Base-by-base conservation (phyloP, 2,113 vertebrate genomes). In the Piaya cayana region DNA sequence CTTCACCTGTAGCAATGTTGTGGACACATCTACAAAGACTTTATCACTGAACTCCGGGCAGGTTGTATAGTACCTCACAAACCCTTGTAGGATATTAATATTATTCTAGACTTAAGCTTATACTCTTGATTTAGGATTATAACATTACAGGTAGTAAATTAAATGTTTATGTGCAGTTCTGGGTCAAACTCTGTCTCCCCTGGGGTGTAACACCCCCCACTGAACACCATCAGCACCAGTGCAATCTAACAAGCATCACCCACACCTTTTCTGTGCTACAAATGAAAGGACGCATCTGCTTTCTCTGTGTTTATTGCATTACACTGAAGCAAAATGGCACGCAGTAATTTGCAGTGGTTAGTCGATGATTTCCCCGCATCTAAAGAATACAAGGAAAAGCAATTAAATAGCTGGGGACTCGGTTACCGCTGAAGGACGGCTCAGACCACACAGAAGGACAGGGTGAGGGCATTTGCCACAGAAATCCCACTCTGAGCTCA, bases 281-380 rank as follows among this genome's bases (percentile, higher is more conserved):
- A 70, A 93, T 5, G 21, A 91, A 59, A 80, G 12, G 59, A 88
- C 3, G 1, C 59, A 4, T 16, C 75, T 80, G 52, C 68, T 95
- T 88, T 86, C 32, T 53, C 63, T 45, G 50, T 82, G 45, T 97
- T 97, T 96, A 95, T 96, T 95, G 58, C 1, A 0, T 77, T 90
- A 70, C 84, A 47, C 50, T 59, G 88, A 80, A 93, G 70, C 78
- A 69, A 78, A 82, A 69, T 0, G 11, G 42, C 53, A 12, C 6
- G 27, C 77, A 65, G 79, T 70, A 81, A 83, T 82, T 83, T 49
- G 85, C 76, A 81, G 18, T 55, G 85, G 47, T 37, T 56, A 93
- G 68, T 55, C 88, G 79, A 90, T 92, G 55, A 64, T 82, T 95
- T 90, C 68, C 53, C 67, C 59, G 49, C 0, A 0, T 43, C 70